These are phyloP conservation scores for Hirtodrosophila cameraria DNA, from an alignment of 2,888 invertebrate genomes.

Conservation along the genomic window DNA sequence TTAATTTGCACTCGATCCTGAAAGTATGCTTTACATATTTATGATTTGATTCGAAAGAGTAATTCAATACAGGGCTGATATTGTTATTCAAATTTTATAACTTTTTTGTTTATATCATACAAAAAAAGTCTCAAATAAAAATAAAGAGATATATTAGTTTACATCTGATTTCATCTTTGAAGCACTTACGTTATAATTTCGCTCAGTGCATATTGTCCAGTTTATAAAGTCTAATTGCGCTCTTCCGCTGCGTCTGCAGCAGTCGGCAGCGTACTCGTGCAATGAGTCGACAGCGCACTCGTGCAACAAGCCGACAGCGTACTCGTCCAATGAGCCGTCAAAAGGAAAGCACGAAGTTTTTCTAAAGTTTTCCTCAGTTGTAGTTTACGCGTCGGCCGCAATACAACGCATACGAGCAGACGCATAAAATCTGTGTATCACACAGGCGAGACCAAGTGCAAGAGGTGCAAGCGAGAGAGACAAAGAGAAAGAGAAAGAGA, in stretches of 20 bases:
- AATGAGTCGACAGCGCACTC: conserved; percentile 13
- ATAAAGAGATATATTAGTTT: neutral
- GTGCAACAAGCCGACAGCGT: conserved; percentile 14
- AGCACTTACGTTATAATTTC: neutral
- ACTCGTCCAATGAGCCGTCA: conserved; percentile 2
- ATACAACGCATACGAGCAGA: conserved; percentile 54
- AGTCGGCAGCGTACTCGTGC: conserved; percentile 7
- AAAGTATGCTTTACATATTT: too few relatives aligned
- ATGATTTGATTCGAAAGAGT: too few relatives aligned
- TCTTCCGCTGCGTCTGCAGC: conserved; percentile 1
- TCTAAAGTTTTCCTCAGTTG: conserved; percentile 63
- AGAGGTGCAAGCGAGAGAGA: conserved; percentile 5
- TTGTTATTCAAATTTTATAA: too few relatives aligned
- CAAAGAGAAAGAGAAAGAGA: conserved; percentile 4
- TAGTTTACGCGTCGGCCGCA: conserved; percentile 79
- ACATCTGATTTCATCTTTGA: neutral
- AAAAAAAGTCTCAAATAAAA: too few relatives aligned
- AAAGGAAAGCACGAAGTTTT: conserved; percentile 9
- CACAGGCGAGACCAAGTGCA: conserved; percentile 19
- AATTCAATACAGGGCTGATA: too few relatives aligned
- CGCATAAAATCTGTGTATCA: conserved; percentile 22
- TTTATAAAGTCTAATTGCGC: conserved; percentile 13
- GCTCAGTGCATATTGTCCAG: conserved; percentile 21
- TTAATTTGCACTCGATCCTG: too few relatives aligned
- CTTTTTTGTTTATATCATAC: too few relatives aligned